Evolutionary conservation across 35 echinoderm and acorn worm species (phyloP).

Genomic region (Chiridota heheva): DNA sequence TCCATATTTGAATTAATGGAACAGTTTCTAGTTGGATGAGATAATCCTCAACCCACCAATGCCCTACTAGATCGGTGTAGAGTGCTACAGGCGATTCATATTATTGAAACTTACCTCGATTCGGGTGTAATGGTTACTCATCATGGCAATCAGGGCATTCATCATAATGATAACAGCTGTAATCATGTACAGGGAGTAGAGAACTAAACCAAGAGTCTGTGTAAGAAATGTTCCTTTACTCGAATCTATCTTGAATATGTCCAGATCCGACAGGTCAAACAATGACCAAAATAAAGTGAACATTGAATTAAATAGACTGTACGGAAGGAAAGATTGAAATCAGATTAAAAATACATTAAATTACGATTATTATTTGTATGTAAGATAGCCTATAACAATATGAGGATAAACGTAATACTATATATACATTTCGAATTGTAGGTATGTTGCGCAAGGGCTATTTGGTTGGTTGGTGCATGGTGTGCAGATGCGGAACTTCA

Average conservation of each 20-base stretch:
- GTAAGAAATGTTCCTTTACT: not conserved
- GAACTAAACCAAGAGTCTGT: slow-evolving; percentile 11
- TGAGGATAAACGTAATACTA: too few relatives aligned
- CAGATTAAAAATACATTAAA: too few relatives aligned
- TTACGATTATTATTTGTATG: too few relatives aligned
- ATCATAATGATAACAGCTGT: slow-evolving; percentile 58
- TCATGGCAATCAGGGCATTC: slow-evolving; percentile 83
- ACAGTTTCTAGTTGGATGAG: not conserved
- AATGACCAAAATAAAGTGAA: slow-evolving; percentile 40
- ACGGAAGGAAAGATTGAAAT: too few relatives aligned
- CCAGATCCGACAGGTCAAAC: slow-evolving; percentile 47
- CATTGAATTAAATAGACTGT: slow-evolving; percentile 26
- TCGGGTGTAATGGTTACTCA: slow-evolving; percentile 73
- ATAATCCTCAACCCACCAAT: not conserved
- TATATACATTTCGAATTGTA: too few relatives aligned
- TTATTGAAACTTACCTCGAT: slow-evolving; percentile 59
- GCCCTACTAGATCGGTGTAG: not conserved
- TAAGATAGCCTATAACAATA: too few relatives aligned
- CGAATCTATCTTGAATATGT: slow-evolving; percentile 7
- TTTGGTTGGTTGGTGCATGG: too few relatives aligned
- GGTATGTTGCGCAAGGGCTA: too few relatives aligned
- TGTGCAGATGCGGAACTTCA: too few relatives aligned
- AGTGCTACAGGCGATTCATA: not conserved
- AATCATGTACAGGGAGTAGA: slow-evolving; percentile 48
- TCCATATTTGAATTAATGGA: not conserved